Evolutionary conservation across 2,888 invertebrate species (phyloP).

Genomic region (Catocala fraxini): DNA sequence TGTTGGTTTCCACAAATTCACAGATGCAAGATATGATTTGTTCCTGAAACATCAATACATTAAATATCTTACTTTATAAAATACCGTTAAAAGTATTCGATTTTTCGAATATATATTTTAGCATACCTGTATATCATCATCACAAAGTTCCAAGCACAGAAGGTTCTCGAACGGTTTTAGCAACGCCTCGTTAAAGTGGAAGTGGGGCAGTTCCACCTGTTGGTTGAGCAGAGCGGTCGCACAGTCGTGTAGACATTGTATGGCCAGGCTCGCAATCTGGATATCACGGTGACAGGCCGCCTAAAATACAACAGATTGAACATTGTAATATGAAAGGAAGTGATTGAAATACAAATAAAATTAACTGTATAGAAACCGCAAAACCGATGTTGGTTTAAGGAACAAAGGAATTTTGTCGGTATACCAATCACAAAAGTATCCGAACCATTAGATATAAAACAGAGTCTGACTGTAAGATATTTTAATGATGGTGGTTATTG

Average conservation of each 20-base stretch:
- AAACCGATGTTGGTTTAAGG: no score
- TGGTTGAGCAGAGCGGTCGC: slow-evolving; percentile 95
- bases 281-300: slow-evolving; percentile 97
- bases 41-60: slow-evolving; percentile 84
- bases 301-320: slow-evolving; percentile 70
- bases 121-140: slow-evolving; percentile 95
- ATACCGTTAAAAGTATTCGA: no score
- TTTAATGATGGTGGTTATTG: no score
- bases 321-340: no score
- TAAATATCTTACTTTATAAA: no score
- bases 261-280: slow-evolving; percentile 95
- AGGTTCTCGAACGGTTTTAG: slow-evolving; percentile 98
- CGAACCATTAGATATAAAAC: no score
- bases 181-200: slow-evolving; percentile 98
- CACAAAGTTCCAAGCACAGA: slow-evolving; percentile 96
- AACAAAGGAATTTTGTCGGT: no score
- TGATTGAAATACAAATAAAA: no score
- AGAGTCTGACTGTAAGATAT: no score
- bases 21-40: slow-evolving; percentile 98
- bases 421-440: no score
- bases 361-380: no score
- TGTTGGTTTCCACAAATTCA: slow-evolving; percentile 98
- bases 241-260: slow-evolving; percentile 96
- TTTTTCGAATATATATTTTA: slow-evolving; percentile 11
- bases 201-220: slow-evolving; percentile 96